Percentiles rank a stretch among this genome's conserved stretches.
Evolutionary conservation across 2,888 invertebrate genomes (phyloP).

Genomic region (Drosophila cognata): DNA sequence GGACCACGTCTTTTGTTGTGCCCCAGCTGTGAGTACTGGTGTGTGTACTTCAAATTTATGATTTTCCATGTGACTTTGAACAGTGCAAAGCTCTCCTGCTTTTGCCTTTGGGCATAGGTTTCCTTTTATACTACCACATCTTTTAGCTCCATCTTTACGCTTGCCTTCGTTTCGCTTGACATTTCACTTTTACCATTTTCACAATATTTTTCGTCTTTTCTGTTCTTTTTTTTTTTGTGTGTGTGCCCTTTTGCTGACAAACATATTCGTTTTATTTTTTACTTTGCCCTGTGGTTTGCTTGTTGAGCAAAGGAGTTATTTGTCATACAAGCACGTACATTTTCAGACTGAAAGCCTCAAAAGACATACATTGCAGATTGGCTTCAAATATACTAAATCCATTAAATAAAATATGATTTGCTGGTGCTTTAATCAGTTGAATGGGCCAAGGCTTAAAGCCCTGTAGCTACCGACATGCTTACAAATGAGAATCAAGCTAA

Average conservation of each 20-base stretch:
- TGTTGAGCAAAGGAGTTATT: slow-evolving; percentile 47
- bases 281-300: slow-evolving; percentile 40
- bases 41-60: slow-evolving; percentile 71
- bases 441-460: background rate
- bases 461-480: background rate
- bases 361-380: slow-evolving; percentile 11
- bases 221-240: slow-evolving; percentile 12
- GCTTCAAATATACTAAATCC: background rate
- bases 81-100: slow-evolving; percentile 51
- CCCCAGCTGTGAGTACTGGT: slow-evolving; percentile 24
- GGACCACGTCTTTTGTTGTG: slow-evolving; percentile 41
- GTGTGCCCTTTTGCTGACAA: slow-evolving; percentile 63
- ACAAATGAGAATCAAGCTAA: background rate
- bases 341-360: slow-evolving; percentile 20
- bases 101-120: slow-evolving; percentile 30
- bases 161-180: slow-evolving; percentile 68
- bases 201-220: slow-evolving; percentile 50
- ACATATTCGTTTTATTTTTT: slow-evolving; percentile 47
- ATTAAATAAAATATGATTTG: slow-evolving; percentile 3
- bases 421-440: slow-evolving; percentile 1
- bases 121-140: slow-evolving; percentile 33
- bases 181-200: slow-evolving; percentile 70
- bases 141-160: slow-evolving; percentile 47
- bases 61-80: slow-evolving; percentile 75
- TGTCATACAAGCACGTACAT: slow-evolving; percentile 48